Conservation (phyloP, 2,888 invertebrate species). For the Campaea margaritaria region DNA sequence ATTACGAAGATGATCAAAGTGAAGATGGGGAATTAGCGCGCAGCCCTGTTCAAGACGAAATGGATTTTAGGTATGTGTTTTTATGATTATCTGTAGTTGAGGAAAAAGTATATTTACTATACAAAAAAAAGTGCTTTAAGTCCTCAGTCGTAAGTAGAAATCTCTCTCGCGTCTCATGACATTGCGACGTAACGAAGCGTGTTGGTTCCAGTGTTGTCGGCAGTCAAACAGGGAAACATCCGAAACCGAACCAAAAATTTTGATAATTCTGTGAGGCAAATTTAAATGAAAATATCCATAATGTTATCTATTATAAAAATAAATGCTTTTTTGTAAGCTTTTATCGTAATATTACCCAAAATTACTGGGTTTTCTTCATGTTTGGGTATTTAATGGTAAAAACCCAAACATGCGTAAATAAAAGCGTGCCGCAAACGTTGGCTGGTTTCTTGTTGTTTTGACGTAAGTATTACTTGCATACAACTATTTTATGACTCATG, state of each 20-base stretch:
- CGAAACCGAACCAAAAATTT: too few species aligned
- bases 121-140: not conserved
- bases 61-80: constrained; percentile 76
- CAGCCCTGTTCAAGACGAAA: constrained; percentile 88
- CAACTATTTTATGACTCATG: not conserved
- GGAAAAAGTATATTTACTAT: not conserved
- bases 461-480: not conserved
- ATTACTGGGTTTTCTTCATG: too few species aligned
- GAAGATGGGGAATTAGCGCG: constrained; percentile 94
- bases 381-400: too few species aligned
- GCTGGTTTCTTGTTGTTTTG: not conserved
- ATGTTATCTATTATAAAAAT: too few species aligned
- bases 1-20: constrained; percentile 89
- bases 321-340: too few species aligned
- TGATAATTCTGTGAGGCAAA: too few species aligned
- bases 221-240: too few species aligned
- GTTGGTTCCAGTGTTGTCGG: constrained; percentile 3
- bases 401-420: too few species aligned
- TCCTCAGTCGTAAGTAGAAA: not conserved
- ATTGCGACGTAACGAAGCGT: constrained; percentile 15
- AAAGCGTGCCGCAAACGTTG: too few species aligned
- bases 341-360: too few species aligned
- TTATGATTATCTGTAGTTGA: not conserved
- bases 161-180: not conserved
- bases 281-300: too few species aligned